Base-by-base conservation (phyloP, 2,797 vertebrate species). In the Characodon lateralis region DNA sequence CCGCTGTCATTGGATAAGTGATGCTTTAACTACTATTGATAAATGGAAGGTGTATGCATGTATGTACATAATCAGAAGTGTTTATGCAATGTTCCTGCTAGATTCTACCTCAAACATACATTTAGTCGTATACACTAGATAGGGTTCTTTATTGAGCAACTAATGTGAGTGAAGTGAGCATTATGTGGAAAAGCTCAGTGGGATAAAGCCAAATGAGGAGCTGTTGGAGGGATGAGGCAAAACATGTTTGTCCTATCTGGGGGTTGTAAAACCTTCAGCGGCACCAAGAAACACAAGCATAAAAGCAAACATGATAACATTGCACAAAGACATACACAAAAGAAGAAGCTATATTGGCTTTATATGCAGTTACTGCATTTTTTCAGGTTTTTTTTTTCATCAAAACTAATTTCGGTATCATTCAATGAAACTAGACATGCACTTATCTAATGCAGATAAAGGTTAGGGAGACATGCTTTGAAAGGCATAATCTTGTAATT, bases 1-100 rank as follows among this genome's bases (percentile, higher is more conserved):
- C 77, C 5, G 8, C 74, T 79, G 79, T 85, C 81, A 83, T 69
- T 51, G 59, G 81, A 86, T 89, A 85, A 89, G 77, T 56, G 77
- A 85, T 87, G 78, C 77, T 88, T 88, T 86, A 85, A 87, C 75
- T 53, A 76, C 51, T 81, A 39, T 77, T 80, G 79, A 80, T 76
- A 83, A 78, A 59, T 28, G 58, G 74, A 70, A 16, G 35, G 16
- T 3, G 5, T 69, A 53, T 58, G 79, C 53, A 77, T 68, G 68
- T 35, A 53, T 72, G 72, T 65, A 72, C 56, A 66, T 59, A 53
- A 73, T 75, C 28, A 63, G 26, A 41, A 43, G 8, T 53, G 56
- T 50, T 50, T 46, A 59, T 41, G 76, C 28, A 77, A n/a, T 83
- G 50, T 53, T 77, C 41, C 80, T 53, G 71, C 50, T 70, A 65